Base-by-base conservation (phyloP, 2,888 invertebrate genomes). In the Mesopsocus fuscifrons region DNA sequence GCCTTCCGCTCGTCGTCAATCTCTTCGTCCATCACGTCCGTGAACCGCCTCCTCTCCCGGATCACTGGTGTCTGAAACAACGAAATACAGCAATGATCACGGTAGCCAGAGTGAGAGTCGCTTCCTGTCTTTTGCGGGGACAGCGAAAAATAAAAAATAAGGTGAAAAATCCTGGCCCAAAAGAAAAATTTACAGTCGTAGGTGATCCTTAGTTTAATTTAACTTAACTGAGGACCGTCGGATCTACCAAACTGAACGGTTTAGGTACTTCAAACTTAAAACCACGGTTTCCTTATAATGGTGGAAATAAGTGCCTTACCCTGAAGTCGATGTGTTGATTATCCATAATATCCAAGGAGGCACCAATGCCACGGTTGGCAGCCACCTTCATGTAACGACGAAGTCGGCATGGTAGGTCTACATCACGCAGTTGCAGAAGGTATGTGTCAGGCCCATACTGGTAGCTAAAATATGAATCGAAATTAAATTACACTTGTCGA, bases 381-480 rank as follows among this genome's bases (percentile, higher is more conserved):
- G 88, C 88, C n/a, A 88, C 85, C 66, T 89, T 87, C 82, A 91
- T 84, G 61, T 91, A 91, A 61, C 88, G 84, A 45, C 91, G 76
- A 50, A 92, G 69, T 17, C 91, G 72, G 34, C 85, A 84, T n/a
- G 95, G 92, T 68, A 97, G 94, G 59, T 80, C 79, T 1, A 89
- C 83, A 63, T 95, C 95, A 42, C 91, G 74, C 15, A 94, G 68
- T 58, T 95, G 95, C 34, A 97, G 71, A 5, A 97, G 66, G 60
- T 95, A 92, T 1, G 95, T 94, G 59, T 97, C 95, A 0, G 94
- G 94, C 0, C 97, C 95, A 61, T 87, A 82, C 65, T 94, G 91
- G 64, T 94, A 94, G 56, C 89, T 88, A 31, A 20, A 41, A 30
- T 11, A 20, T 18, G 20, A 38, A n/a, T n/a, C n/a, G n/a, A n/a